Conservation (phyloP, 2,113 vertebrate genomes). For the Alouatta palliata region DNA sequence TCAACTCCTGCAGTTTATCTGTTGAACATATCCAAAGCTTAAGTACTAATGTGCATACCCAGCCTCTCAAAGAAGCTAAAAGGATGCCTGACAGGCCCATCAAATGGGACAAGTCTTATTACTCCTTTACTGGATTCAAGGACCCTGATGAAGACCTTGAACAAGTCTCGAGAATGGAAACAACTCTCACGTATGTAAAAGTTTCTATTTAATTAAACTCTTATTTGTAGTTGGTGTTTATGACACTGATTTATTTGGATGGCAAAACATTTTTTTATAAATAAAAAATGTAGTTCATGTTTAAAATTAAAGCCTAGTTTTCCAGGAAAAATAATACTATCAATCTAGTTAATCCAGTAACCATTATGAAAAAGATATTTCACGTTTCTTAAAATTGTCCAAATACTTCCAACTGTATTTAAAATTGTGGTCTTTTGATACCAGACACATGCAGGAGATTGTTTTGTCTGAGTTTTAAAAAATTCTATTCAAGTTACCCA, state of each 20-base stretch:
- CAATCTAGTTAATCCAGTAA: background rate
- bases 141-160: conserved; percentile 95
- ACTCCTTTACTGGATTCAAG: conserved; percentile 94
- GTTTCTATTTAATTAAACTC: conserved; percentile 48
- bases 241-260: too few species aligned
- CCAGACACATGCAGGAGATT: background rate
- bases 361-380: background rate
- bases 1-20: conserved; percentile 95
- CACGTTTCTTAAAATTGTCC: background rate
- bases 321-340: background rate
- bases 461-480: background rate
- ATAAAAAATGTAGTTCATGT: background rate
- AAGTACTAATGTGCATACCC: conserved; percentile 65
- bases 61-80: conserved; percentile 71
- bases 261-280: too few species aligned
- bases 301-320: conserved; percentile 21
- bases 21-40: conserved; percentile 89
- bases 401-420: background rate
- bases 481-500: background rate
- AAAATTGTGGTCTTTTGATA: background rate
- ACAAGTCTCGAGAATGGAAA: conserved; percentile 89
- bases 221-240: background rate
- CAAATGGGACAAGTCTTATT: conserved; percentile 96
- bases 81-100: conserved; percentile 90
- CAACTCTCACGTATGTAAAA: conserved; percentile 88